Evolutionary conservation across 37 sponge, comb jelly and placozoan genomes (phyloP), one percentile per base, ranked within the genome.

Genomic region (Diacarnus erythraeanus): DNA sequence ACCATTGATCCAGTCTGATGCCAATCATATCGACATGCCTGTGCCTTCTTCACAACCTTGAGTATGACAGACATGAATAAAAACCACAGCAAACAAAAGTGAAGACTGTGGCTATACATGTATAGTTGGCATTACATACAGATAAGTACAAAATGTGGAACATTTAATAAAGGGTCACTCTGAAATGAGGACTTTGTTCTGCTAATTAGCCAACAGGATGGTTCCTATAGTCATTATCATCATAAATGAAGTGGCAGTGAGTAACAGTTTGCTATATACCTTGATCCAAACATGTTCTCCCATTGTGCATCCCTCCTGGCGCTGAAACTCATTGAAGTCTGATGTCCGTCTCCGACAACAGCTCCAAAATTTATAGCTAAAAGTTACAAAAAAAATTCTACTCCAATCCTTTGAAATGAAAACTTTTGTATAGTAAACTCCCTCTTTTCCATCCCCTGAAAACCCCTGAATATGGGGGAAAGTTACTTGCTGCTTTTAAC

Each of bases 311-410:
- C 93, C 95, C 65, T 89, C 88, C 63, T 97, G 98, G 40, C 64
- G 35, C 40, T 94, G 54, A 60, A 97, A 97, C 76, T 97, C 94
- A 64, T 94, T 79, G 56, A 92, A 97, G 60, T 94, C 98, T 0
- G 87, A 88, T 15, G 95, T 97, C 42, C 83, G 84, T 26, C 74
- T 75, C 44, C 87, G 90, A 71, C 98, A 97, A 73, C 98, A 97
- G 17, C 92, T 87, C 95, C 95, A 97, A 72, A 70, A 97, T 86
- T 92, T 94, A 74, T 89, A 92, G n/a, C 92, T 92, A 78, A 1
- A n/a, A n/a, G n/a, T n/a, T n/a, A n/a, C n/a, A n/a, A n/a, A n/a
- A n/a, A n/a, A n/a, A n/a, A n/a, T n/a, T n/a, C n/a, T n/a, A n/a
- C n/a, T n/a, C n/a, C n/a, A n/a, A n/a, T n/a, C n/a, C n/a, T n/a